Conservation (phyloP, 2,113 vertebrate genomes). For the Arvicanthis niloticus region DNA sequence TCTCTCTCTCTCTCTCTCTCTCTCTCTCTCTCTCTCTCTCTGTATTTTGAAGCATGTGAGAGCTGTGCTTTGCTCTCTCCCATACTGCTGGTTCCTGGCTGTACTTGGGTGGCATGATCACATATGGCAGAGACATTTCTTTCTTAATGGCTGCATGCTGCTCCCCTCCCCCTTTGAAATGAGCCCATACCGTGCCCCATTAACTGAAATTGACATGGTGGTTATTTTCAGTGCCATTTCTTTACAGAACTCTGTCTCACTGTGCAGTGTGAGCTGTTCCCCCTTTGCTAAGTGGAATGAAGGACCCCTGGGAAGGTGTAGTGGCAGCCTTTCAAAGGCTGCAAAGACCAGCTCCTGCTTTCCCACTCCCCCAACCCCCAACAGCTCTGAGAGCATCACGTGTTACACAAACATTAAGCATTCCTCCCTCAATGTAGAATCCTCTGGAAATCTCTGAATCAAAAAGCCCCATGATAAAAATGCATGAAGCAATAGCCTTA, state of each 20-base stretch:
- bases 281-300: constrained; percentile 58
- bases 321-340: constrained; percentile 59
- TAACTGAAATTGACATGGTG: constrained; percentile 77
- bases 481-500: constrained; percentile 82
- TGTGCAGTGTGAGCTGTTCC: background rate
- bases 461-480: constrained; percentile 80
- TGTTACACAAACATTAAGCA: constrained; percentile 57
- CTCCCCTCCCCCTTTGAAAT: constrained; percentile 61
- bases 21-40: too few species aligned
- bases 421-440: constrained; percentile 79
- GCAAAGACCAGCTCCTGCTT: constrained; percentile 28
- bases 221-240: constrained; percentile 77
- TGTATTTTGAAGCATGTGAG: background rate
- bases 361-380: background rate
- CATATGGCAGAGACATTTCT: constrained; percentile 27
- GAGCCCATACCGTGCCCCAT: constrained; percentile 77
- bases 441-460: constrained; percentile 80
- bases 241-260: constrained; percentile 65
- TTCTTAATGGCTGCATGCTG: constrained; percentile 53
- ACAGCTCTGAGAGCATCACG: constrained; percentile 47
- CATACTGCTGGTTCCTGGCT: background rate
- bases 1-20: too few species aligned
- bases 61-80: background rate
- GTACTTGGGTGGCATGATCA: constrained; percentile 54
- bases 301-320: constrained; percentile 68